A percentile compares a stretch with the other conserved stretches of the same genome.
Evolutionary conservation across 2,797 vertebrate genomes (phyloP).

Genomic region (Echeneis naucrates): DNA sequence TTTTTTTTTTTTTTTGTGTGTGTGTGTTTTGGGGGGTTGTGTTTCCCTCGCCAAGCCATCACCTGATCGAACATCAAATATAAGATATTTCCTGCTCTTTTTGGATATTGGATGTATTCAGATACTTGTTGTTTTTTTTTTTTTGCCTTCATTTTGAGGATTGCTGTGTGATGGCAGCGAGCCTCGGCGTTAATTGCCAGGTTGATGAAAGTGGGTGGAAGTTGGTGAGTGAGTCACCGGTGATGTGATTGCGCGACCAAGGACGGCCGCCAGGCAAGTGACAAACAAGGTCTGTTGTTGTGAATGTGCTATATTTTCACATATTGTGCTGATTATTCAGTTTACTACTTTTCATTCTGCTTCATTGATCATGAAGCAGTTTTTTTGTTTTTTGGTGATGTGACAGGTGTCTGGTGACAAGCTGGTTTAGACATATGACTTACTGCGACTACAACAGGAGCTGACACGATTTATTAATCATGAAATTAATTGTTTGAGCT

Average conservation of each 20-base stretch:
- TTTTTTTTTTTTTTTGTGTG: no score
- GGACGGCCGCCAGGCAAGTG: conserved; percentile 26
- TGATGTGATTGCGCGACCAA: conserved; percentile 44
- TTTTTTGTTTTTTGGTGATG: not conserved
- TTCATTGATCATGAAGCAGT: no score
- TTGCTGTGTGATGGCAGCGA: conserved; percentile 15
- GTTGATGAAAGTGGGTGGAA: conserved; percentile 55
- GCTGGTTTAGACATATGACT: not conserved
- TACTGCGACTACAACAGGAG: not conserved
- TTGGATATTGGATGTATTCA: no score
- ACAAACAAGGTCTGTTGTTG: conserved; percentile 27
- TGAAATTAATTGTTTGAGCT: not conserved
- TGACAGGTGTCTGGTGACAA: not conserved
- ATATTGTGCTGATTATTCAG: not conserved
- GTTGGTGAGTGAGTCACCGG: conserved; percentile 46
- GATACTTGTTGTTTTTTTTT: not conserved
- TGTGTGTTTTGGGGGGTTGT: no score
- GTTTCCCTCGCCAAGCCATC: not conserved
- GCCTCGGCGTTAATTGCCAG: conserved; percentile 40
- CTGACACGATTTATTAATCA: not conserved
- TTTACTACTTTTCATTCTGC: not conserved
- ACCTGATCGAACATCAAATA: not conserved
- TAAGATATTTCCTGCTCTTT: not conserved
- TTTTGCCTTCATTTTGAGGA: conserved; percentile 5
- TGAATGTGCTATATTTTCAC: not conserved